Conservation (phyloP, 2,888 invertebrate species). For the Ormia ochracea region DNA sequence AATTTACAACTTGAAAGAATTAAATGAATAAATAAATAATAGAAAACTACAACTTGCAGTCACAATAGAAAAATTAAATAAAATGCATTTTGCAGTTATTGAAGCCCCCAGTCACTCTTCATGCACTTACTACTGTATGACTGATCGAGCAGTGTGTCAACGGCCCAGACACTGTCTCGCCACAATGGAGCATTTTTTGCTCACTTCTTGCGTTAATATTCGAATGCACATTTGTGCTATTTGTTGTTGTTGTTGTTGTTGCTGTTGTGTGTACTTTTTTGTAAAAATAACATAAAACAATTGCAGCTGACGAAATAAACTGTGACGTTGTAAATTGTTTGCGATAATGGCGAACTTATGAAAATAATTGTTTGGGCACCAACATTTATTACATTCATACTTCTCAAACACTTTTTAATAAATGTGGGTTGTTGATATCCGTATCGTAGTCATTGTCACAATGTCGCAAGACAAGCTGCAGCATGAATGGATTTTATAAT, state of each 20-base stretch:
- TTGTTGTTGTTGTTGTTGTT: neutral
- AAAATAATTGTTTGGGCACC: slow-evolving; percentile 42
- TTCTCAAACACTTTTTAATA: slow-evolving; percentile 12
- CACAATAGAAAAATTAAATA: neutral
- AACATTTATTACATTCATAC: slow-evolving; percentile 24
- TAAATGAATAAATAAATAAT: slow-evolving; percentile 15
- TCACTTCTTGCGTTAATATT: slow-evolving; percentile 13
- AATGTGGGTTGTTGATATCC: slow-evolving; percentile 40
- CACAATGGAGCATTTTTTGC: slow-evolving; percentile 35
- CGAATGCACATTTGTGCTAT: neutral
- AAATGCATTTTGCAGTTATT: neutral
- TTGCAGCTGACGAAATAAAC: slow-evolving; percentile 60
- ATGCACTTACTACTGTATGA: neutral
- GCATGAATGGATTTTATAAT: slow-evolving; percentile 47
- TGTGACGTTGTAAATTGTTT: slow-evolving; percentile 57
- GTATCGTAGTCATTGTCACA: slow-evolving; percentile 34
- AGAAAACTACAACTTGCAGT: neutral
- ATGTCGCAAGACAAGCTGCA: slow-evolving; percentile 1
- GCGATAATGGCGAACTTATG: slow-evolving; percentile 58
- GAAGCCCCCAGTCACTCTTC: neutral
- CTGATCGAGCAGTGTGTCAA: slow-evolving; percentile 51
- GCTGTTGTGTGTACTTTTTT: too few relatives aligned
- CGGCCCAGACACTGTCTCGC: slow-evolving; percentile 62
- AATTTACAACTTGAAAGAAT: slow-evolving; percentile 27
- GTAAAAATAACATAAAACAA: too few relatives aligned